Conservation (phyloP, 2,113 vertebrate species). For the Paratilapia polleni region DNA sequence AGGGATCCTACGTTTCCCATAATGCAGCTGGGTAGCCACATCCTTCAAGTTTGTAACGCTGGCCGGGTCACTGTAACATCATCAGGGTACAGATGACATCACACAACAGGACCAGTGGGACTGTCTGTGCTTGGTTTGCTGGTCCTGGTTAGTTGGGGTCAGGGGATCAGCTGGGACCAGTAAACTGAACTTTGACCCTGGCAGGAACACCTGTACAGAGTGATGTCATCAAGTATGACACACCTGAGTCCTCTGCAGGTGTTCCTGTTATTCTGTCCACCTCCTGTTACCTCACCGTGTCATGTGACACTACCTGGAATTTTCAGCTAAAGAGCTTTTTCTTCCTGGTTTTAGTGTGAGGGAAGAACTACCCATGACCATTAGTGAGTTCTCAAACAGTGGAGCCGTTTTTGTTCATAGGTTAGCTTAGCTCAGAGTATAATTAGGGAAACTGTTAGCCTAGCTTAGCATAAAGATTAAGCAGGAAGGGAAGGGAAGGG, state of each 20-base stretch:
- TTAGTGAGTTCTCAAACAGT: background rate
- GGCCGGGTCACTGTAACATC: background rate
- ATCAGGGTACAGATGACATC: background rate
- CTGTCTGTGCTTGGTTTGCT: background rate
- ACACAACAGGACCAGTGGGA: background rate
- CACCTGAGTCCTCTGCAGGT: background rate
- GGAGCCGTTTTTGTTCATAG: background rate
- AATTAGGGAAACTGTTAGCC: background rate
- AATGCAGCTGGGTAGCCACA: slow-evolving; percentile 6
- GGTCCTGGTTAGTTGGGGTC: background rate
- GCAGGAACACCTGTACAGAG: background rate
- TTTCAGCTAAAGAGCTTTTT: background rate
- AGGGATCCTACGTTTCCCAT: slow-evolving; percentile 25
- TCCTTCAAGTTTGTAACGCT: background rate
- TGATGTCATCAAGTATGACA: background rate
- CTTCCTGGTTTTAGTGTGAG: background rate
- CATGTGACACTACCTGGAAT: background rate
- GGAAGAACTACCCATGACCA: background rate
- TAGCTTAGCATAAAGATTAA: background rate
- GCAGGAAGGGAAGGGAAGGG: background rate
- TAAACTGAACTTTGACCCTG: background rate
- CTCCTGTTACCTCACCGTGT: background rate
- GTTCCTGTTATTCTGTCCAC: background rate
- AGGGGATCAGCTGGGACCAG: background rate
- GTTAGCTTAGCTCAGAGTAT: background rate